These are phyloP conservation scores for Homalodisca vitripennis DNA, from an alignment of 1,140 invertebrate genomes.

Conservation along the genomic window DNA sequence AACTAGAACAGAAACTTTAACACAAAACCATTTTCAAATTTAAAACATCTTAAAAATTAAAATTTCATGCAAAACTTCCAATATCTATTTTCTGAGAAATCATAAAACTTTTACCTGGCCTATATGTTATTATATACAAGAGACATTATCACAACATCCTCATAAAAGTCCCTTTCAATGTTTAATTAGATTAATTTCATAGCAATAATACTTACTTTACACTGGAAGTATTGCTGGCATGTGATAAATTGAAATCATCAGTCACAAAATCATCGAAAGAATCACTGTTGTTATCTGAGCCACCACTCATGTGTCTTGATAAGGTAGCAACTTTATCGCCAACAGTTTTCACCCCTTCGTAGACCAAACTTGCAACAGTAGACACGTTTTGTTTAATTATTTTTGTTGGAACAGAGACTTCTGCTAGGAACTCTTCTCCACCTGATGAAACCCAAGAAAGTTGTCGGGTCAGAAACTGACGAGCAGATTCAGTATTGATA, in stretches of 20 bases:
- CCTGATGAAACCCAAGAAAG: slow-evolving; percentile 69
- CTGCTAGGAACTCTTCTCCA: slow-evolving; percentile 63
- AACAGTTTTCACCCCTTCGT: slow-evolving; percentile 70
- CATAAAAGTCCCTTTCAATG: no score
- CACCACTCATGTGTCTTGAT: slow-evolving; percentile 70
- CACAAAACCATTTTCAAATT: no score
- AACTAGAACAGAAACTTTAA: no score
- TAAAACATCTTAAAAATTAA: no score
- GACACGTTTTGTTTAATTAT: slow-evolving; percentile 70
- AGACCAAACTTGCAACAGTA: slow-evolving; percentile 71
- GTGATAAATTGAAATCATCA: slow-evolving; percentile 51
- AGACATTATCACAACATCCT: no score
- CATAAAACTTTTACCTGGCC: no score
- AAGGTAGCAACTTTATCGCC: slow-evolving; percentile 70
- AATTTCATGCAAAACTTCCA: no score
- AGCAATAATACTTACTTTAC: slow-evolving; percentile 46
- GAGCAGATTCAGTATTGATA: slow-evolving; percentile 67
- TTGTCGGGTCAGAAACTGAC: slow-evolving; percentile 67
- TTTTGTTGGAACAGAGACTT: slow-evolving; percentile 63
- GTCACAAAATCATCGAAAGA: slow-evolving; percentile 52
- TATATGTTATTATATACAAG: no score
- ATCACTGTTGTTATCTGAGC: slow-evolving; percentile 61
- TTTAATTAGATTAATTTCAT: no score
- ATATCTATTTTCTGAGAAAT: no score
- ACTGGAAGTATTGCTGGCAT: slow-evolving; percentile 45